These are phyloP conservation scores for Sinella curviseta DNA, from an alignment of 1,140 invertebrate genomes.

Conservation along the genomic window DNA sequence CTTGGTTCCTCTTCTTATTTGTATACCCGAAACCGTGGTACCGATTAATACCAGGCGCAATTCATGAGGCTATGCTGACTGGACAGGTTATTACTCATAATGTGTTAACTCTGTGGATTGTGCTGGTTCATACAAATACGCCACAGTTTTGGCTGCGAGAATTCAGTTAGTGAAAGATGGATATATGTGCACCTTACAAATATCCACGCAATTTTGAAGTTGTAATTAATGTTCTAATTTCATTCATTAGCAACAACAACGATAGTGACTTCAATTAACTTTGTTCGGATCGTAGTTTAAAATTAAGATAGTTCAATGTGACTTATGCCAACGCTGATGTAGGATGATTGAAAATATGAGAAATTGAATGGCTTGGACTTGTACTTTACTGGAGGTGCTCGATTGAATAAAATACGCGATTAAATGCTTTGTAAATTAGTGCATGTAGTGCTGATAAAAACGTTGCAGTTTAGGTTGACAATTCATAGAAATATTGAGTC, in stretches of 20 bases:
- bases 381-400: too few relatives aligned
- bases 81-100: not conserved
- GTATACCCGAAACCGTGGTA: too few relatives aligned
- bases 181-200: not conserved
- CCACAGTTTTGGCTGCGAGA: too few relatives aligned
- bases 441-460: too few relatives aligned
- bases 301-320: too few relatives aligned
- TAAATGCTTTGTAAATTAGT: too few relatives aligned
- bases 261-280: not conserved
- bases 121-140: not conserved
- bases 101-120: not conserved
- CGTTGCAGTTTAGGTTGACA: too few relatives aligned
- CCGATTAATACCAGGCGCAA: not conserved
- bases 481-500: too few relatives aligned
- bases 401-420: too few relatives aligned
- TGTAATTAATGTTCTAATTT: not conserved
- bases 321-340: too few relatives aligned
- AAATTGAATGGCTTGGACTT: too few relatives aligned
- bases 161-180: not conserved
- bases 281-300: not conserved
- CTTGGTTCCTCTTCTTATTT: not conserved
- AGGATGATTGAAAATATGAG: too few relatives aligned
- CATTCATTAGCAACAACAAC: not conserved
- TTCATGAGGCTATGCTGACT: not conserved
- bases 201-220: not conserved